Evolutionary conservation across 2,797 vertebrate genomes (phyloP).

Genomic region (Steatocranus sp.): DNA sequence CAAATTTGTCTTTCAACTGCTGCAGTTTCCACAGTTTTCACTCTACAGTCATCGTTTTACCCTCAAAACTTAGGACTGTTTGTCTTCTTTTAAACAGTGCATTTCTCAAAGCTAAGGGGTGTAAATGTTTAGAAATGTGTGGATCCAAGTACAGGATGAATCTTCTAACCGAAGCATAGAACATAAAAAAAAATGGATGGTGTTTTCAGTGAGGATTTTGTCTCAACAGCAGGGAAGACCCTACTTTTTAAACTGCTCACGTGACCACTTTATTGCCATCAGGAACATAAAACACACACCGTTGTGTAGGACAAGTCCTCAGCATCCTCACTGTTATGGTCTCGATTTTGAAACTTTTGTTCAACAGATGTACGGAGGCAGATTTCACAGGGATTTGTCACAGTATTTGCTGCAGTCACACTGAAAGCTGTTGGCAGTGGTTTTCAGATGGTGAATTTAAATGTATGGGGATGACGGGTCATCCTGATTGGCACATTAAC

Average conservation of each 20-base stretch:
- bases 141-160: fast-evolving
- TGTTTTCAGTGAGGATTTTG: fast-evolving
- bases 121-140: neutral
- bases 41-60: fast-evolving
- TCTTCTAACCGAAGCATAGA: fast-evolving
- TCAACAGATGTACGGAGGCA: neutral
- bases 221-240: neutral
- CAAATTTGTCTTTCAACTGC: fast-evolving
- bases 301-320: neutral
- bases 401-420: fast-evolving
- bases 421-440: fast-evolving
- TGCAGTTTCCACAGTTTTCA: neutral
- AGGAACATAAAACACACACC: fast-evolving
- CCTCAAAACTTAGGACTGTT: fast-evolving
- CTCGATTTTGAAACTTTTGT: fast-evolving
- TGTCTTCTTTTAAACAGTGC: fast-evolving
- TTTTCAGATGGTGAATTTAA: fast-evolving
- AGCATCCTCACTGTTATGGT: neutral
- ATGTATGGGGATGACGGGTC: neutral
- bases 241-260: neutral
- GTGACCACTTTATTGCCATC: fast-evolving
- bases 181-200: fast-evolving
- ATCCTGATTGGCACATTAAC: fast-evolving
- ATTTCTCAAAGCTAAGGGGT: neutral
- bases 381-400: fast-evolving